phyloP scores from a whole-genome alignment of 2,113 vertebrate species.

The Fregetta grallaria region DNA sequence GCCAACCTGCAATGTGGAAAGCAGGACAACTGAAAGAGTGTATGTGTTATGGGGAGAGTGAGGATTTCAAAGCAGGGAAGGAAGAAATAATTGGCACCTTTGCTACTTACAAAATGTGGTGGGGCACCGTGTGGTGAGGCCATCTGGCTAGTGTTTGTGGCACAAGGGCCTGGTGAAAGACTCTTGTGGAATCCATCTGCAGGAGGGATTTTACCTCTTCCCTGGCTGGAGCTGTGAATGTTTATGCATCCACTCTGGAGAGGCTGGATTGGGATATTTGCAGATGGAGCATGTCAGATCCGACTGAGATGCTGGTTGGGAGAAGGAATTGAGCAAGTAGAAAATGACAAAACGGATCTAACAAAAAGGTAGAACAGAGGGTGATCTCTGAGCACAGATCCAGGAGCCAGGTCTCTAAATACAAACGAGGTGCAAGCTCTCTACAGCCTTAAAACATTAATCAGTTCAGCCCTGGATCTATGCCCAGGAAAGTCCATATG shows the following conservation, averaged over 20 bases:
- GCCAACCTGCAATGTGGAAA: slow-evolving; percentile 57
- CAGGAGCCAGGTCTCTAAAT: not conserved
- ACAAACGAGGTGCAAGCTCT: not conserved
- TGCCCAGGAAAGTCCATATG: not conserved
- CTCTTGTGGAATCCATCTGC: not conserved
- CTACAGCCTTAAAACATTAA: not conserved
- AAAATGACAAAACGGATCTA: not conserved
- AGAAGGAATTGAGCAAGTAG: not conserved
- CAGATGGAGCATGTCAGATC: not conserved
- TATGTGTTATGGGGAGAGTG: not conserved
- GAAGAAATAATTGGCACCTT: slow-evolving; percentile 3
- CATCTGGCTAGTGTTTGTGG: slow-evolving; percentile 15
- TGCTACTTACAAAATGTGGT: not conserved
- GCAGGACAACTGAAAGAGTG: slow-evolving; percentile 14
- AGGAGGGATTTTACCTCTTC: not conserved
- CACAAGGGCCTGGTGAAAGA: not conserved
- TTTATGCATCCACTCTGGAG: not conserved
- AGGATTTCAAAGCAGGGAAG: not conserved
- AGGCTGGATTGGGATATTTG: not conserved
- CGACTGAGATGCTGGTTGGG: not conserved
- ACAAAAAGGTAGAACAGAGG: not conserved
- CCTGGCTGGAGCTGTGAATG: not conserved
- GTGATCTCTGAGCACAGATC: not conserved
- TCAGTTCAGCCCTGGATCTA: not conserved
- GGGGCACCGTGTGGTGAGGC: not conserved